Conservation (phyloP, 2,113 vertebrate genomes). For the Bombycilla garrulus region DNA sequence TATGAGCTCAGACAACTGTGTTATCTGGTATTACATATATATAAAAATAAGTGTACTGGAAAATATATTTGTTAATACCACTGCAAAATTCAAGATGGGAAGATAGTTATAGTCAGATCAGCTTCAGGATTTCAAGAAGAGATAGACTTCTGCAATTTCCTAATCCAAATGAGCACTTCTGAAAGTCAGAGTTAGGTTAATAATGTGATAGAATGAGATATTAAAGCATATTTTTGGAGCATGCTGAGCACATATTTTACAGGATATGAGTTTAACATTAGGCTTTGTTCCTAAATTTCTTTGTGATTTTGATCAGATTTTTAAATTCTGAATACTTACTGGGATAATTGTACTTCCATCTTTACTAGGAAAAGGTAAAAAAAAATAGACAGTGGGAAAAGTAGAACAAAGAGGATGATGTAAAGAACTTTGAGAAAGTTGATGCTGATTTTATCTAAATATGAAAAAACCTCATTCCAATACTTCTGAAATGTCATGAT, state of each 20-base stretch:
- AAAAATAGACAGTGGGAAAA: not conserved
- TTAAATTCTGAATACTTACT: not conserved
- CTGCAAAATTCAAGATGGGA: not conserved
- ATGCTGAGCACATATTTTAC: not conserved
- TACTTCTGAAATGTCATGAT: not conserved
- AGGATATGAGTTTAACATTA: not conserved
- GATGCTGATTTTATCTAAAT: not conserved
- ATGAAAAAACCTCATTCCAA: not conserved
- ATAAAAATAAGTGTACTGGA: not conserved
- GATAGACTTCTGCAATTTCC: not conserved
- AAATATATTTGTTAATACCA: not conserved
- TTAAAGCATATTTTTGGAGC: not conserved
- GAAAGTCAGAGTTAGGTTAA: conserved; percentile 13
- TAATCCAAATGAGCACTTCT: not conserved
- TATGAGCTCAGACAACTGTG: not conserved
- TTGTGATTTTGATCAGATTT: not conserved
- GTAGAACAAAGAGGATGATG: rapidly evolving
- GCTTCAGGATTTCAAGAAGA: not conserved
- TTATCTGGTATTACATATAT: not conserved
- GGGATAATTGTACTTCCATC: not conserved
- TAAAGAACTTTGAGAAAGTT: not conserved
- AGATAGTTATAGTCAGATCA: not conserved
- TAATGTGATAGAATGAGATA: not conserved
- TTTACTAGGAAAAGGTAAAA: not conserved
- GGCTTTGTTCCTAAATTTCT: not conserved